These are phyloP conservation scores for Atopsyche davidsoni DNA, from an alignment of 1,140 invertebrate genomes.

Conservation along the genomic window DNA sequence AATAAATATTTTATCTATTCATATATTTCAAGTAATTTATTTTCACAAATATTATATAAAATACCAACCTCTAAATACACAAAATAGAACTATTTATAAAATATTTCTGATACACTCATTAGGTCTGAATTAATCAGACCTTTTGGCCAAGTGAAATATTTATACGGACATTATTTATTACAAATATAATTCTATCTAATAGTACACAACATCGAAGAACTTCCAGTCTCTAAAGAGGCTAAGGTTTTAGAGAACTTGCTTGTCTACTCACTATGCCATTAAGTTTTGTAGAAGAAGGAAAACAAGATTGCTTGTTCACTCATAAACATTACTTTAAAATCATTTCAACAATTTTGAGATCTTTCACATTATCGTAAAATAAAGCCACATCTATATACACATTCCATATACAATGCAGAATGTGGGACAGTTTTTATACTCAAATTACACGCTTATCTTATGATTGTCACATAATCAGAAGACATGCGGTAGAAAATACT, in stretches of 20 bases:
- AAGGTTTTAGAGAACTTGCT: background rate
- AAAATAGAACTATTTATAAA: no score
- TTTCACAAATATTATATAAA: no score
- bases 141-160: background rate
- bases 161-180: background rate
- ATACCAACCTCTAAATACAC: no score
- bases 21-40: no score
- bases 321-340: background rate
- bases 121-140: no score
- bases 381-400: background rate
- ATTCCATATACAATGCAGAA: background rate
- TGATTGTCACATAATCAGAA: constrained; percentile 17
- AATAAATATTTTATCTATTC: no score
- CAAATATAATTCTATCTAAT: background rate
- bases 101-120: no score
- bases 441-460: background rate
- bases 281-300: background rate
- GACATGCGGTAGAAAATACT: background rate
- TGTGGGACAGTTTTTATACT: background rate
- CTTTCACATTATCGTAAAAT: background rate
- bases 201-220: background rate
- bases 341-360: background rate
- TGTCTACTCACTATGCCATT: background rate
- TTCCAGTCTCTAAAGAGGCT: background rate
- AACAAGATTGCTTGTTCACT: background rate